Base-by-base conservation (phyloP, 2,797 vertebrate genomes). In the Xenentodon cancila region DNA sequence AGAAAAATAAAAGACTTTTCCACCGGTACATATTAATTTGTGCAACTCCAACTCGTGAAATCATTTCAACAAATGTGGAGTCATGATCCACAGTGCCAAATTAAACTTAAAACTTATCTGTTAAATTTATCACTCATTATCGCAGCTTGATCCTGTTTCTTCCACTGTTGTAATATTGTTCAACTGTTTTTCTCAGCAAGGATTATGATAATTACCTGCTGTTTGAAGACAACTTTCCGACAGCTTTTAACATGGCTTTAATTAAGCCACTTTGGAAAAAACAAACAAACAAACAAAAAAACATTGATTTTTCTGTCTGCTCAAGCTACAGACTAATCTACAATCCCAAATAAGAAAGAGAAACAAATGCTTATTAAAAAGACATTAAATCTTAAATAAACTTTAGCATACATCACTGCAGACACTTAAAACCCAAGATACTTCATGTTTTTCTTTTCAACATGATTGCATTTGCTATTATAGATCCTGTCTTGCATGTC, bases 281-380 rank as follows among this genome's bases (percentile, higher is more conserved):
- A n/a, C n/a, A n/a, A n/a, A n/a, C n/a, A n/a, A n/a, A n/a, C n/a
- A n/a, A n/a, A n/a, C 47, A 54, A 32, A 18, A 7, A 47, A 17
- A 46, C 19, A 53, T 46, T 15, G 43, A 63, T 54, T 63, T 30
- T 53, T 53, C 42, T 52, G 59, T 54, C 51, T 46, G 15, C 43
- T 47, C 19, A 45, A 53, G 47, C 60, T 53, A 22, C 42, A 34
- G 20, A 45, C 19, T 27, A 46, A 47, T 37, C 11, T 11, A 22
- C 30, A 54, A 37, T 30, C 53, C 12, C 4, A 37, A 37, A 37
- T 37, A 37, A 37, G 34, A 37, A 13, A 13, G 5, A 37, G 12
- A 13, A 37, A 11, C 7, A 11, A 37, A 30, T 8, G 5, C 30
- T 1, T 5, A 30, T 30, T 30, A 30, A 30, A 30, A 30, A 37